Evolutionary conservation across 2,113 vertebrate species (phyloP), one percentile per base, ranked within the genome.

Genomic region (Pygoscelis antarcticus): DNA sequence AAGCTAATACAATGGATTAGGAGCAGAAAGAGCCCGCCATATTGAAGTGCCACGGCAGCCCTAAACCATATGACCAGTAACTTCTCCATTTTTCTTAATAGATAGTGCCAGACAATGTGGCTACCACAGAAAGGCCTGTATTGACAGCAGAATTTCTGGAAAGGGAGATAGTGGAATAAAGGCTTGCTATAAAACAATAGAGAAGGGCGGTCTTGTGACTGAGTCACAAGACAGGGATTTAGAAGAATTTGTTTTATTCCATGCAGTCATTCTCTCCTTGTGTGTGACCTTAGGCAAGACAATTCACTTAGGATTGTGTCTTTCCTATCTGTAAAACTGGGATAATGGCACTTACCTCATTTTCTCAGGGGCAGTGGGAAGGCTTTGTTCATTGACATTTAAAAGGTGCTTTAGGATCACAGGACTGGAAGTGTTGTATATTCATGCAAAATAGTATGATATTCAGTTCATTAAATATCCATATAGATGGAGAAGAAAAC

Each of bases 1-100:
- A 96, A 98, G 98, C 97, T 97, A 97, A 98, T 97, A 97, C 97
- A 79, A 65, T 54, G 97, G 98, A 98, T 98, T 98, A 98, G 97
- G 96, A 96, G 68, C 80, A 95, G 94, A 94, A 91, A 94, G 96
- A 94, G 54, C 97, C 91, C 91, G 60, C 92, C 83, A 61, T 77
- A 61, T 51, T 93, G 86, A 96, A 97, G 95, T 55, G 92, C 96
- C 83, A 89, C 13, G 1, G 95, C 93, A 74, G 86, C 60, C 38
- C 83, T 71, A 84, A 92, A 87, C 83, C 52, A 6, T 17, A 57
- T 14, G 54, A 49, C 42, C 78, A 54, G 83, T 44, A 79, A 74
- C 55, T 77, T 65, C 89, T 64, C 34, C 26, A 51, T 90, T 72
- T 64, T 76, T 87, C 87, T 64, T 69, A 79, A 76, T 2, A 93